These are phyloP conservation scores for Andricus quercusramuli DNA, from an alignment of 2,888 invertebrate genomes.

Conservation along the genomic window DNA sequence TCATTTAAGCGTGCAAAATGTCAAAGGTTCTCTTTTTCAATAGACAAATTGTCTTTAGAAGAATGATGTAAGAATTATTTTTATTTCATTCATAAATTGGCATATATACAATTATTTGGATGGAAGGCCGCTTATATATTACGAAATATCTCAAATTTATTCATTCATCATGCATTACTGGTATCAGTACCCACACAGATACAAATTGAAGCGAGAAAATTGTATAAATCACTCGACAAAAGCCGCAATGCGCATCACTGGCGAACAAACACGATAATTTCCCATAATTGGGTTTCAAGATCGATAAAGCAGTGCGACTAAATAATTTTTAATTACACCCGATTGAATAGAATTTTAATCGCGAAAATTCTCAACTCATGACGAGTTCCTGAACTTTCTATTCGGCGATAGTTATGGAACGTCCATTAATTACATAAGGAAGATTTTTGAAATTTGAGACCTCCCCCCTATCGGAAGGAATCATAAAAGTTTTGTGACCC, in stretches of 20 bases:
- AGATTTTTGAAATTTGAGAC: no score
- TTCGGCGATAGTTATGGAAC: not conserved
- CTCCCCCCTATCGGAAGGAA: no score
- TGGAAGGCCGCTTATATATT: not conserved
- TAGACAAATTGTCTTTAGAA: not conserved
- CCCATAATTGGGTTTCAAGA: constrained; percentile 33
- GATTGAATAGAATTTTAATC: not conserved
- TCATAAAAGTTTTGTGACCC: no score
- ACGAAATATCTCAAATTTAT: constrained; percentile 2
- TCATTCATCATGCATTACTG: constrained; percentile 14
- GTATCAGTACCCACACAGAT: not conserved
- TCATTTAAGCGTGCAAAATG: not conserved
- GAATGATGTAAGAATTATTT: not conserved
- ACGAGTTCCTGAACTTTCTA: not conserved
- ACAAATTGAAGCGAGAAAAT: constrained; percentile 16
- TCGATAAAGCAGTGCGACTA: constrained; percentile 17
- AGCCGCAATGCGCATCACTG: constrained; percentile 35
- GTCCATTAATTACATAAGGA: no score
- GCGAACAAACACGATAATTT: constrained; percentile 32
- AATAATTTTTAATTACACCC: constrained; percentile 21
- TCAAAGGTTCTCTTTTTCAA: not conserved
- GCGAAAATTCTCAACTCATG: not conserved
- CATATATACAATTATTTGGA: not conserved
- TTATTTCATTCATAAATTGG: constrained; percentile 3
- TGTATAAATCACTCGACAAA: constrained; percentile 27